Base-by-base conservation (phyloP, 2,113 vertebrate genomes). In the Mormyrus iriodes region DNA sequence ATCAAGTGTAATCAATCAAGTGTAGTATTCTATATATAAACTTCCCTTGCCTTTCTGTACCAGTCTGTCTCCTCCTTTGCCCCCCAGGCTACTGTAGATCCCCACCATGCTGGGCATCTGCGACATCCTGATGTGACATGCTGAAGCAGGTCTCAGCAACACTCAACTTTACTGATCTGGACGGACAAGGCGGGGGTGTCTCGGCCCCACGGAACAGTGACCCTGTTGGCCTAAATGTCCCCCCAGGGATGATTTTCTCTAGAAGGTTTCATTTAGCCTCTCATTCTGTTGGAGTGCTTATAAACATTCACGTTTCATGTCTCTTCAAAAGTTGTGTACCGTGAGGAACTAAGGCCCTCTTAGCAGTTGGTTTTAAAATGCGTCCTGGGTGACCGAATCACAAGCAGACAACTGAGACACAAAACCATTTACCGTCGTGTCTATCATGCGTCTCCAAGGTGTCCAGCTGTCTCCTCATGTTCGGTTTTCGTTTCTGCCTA, bases 101-200 rank as follows among this genome's bases (percentile, higher is more conserved):
- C 24, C 48, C n/a, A 1, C 13, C 27, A 24, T 52, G n/a, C 48
- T 10, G 88, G 49, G 52, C 2, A n/a, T 76, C 21, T 42, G 15
- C 6, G 65, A 52, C 88, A 88, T 39, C 51, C 9, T 39, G 39
- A 79, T 84, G 88, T 90, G 89, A 90, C 53, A 90, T 42, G 87
- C 49, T 61, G 46, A 89, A 46, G 51, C 76, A 89, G 24, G 90
- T 61, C 88, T 91, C 93, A 93, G 94, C 94, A 94, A 93, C 91
- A 93, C 93, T 94, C 93, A 90, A 93, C 92, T 93, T 91, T 86
- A 94, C 94, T 94, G 95, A 95, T 94, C 91, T 91, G 90, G 93
- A 92, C 91, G 92, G 94, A 94, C 94, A 89, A 90, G 92, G 91
- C 92, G 88, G 92, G 90, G 90, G 91, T 89, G 91, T 88, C 86